A percentile compares a stretch with the other conserved stretches of the same genome.
phyloP scores from a whole-genome alignment of 1,140 invertebrate species.

The Planococcus citri region DNA sequence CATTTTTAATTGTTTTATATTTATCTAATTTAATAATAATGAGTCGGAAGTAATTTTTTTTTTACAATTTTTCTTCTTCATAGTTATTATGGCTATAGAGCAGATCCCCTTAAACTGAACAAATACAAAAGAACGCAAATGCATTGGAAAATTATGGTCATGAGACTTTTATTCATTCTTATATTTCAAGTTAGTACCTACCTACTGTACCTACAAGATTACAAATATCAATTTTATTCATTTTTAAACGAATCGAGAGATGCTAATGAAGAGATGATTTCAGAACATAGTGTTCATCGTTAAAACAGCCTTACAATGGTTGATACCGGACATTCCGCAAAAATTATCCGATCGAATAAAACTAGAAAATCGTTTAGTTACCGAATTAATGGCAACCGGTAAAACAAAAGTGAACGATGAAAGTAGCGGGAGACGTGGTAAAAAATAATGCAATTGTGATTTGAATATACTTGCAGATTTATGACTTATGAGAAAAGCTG shows the following conservation, averaged over 20 bases:
- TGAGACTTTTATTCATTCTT: conserved; percentile 76
- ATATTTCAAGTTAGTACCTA: conserved; percentile 67
- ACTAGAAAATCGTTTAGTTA: conserved; percentile 73
- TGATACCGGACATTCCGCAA: conserved; percentile 72
- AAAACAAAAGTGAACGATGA: conserved; percentile 46
- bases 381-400: conserved; percentile 75
- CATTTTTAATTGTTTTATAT: conserved; percentile 4
- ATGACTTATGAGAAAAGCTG: too few species aligned
- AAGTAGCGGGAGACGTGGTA: not conserved
- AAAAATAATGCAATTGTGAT: too few species aligned
- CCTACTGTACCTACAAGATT: not conserved
- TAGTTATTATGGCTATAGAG: conserved; percentile 75
- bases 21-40: conserved; percentile 32
- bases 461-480: too few species aligned
- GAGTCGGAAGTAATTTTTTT: not conserved
- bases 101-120: conserved; percentile 33
- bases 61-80: conserved; percentile 26
- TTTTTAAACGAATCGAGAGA: too few species aligned
- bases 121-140: conserved; percentile 52
- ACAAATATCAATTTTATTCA: not conserved
- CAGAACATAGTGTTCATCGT: conserved; percentile 51
- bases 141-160: conserved; percentile 84
- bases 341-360: conserved; percentile 64
- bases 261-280: too few species aligned
- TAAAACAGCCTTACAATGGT: conserved; percentile 69